Percentiles rank a stretch among this genome's conserved stretches.
Conservation (phyloP, 2,797 vertebrate species). For the Coregonus sp. region DNA sequence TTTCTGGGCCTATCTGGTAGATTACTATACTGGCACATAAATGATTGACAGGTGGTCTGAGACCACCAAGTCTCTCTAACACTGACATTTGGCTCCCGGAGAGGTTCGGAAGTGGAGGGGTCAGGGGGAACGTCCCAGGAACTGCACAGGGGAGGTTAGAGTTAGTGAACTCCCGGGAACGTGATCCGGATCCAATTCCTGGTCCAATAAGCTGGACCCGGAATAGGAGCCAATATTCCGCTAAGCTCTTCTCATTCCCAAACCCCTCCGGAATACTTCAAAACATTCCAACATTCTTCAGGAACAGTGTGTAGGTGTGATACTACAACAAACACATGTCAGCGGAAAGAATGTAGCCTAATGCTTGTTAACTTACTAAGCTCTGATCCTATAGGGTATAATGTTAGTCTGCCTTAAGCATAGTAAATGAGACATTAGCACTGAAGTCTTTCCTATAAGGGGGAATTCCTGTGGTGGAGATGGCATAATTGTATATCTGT, state of each 20-base stretch:
- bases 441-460: neutral
- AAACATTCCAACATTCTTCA: neutral
- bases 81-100: constrained; percentile 29
- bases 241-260: neutral
- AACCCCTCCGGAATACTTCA: neutral
- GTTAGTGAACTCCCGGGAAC: constrained; percentile 32
- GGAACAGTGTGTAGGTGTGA: neutral
- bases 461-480: neutral
- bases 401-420: neutral
- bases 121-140: constrained; percentile 7
- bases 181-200: constrained; percentile 22
- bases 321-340: neutral
- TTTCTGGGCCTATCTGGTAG: neutral
- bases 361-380: neutral
- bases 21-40: neutral
- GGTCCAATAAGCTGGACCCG: neutral
- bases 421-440: neutral
- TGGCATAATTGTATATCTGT: constrained; percentile 2
- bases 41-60: constrained; percentile 33
- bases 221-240: neutral
- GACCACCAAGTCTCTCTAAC: constrained; percentile 3
- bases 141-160: constrained; percentile 14
- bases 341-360: neutral
- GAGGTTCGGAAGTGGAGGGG: neutral
- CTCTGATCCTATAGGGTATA: neutral